Conservation (phyloP, 2,797 vertebrate genomes). For the Rhyacichthys aspro region DNA sequence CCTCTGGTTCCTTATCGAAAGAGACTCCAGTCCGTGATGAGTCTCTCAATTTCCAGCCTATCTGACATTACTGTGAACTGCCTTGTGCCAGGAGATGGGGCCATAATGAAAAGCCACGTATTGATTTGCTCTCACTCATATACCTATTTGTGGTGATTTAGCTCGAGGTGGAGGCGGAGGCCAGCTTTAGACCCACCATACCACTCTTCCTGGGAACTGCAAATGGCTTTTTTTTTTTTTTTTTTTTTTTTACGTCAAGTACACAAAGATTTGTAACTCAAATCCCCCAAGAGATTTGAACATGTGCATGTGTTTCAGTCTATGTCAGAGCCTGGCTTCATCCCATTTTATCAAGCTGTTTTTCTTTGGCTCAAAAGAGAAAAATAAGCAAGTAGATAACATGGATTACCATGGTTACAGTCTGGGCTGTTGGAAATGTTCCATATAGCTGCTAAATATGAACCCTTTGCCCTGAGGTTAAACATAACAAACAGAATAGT, state of each 20-base stretch:
- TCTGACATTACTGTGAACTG: constrained; percentile 43
- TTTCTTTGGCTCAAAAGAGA: constrained; percentile 53
- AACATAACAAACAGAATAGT: constrained; percentile 23
- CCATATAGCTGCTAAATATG: constrained; percentile 48
- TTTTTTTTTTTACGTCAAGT: constrained; percentile 12
- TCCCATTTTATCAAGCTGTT: constrained; percentile 64
- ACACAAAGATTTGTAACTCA: constrained; percentile 20
- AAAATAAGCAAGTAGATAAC: constrained; percentile 63
- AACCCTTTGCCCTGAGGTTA: constrained; percentile 47
- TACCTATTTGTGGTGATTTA: constrained; percentile 51
- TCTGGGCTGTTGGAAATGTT: constrained; percentile 52
- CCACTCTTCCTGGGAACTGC: constrained; percentile 11
- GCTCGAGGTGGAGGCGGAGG: constrained; percentile 24
- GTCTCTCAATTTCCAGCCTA: constrained; percentile 64
- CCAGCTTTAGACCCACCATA: constrained; percentile 26
- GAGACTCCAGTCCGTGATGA: constrained; percentile 51
- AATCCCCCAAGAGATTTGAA: constrained; percentile 19
- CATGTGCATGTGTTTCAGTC: constrained; percentile 11
- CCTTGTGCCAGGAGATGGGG: constrained; percentile 52
- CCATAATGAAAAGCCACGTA: constrained; percentile 68
- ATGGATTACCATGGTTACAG: constrained; percentile 72
- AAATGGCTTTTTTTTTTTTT: too few species aligned
- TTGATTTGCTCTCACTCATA: constrained; percentile 69
- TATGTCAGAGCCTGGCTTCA: constrained; percentile 38
- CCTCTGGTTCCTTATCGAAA: constrained; percentile 33